Percentiles rank a stretch among this genome's conserved stretches.
These are phyloP conservation scores for Euphydryas editha DNA, from an alignment of 2,888 invertebrate genomes.

Conservation along the genomic window DNA sequence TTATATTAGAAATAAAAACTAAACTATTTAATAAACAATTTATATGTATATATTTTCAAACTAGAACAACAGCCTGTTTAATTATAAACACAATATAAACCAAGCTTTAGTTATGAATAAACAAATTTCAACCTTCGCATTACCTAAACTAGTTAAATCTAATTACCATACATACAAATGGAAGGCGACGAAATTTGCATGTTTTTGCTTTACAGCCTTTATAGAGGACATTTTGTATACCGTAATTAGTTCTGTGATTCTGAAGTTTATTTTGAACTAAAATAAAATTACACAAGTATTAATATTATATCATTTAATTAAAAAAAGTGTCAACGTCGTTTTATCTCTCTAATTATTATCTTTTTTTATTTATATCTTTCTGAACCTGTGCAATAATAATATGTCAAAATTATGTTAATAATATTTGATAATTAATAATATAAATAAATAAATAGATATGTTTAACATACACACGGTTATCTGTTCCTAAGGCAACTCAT, in stretches of 20 bases:
- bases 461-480: too few relatives aligned
- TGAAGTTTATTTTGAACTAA: neutral
- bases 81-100: neutral
- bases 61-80: neutral
- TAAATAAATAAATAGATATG: too few relatives aligned
- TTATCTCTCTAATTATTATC: neutral
- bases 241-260: constrained; percentile 4
- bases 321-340: neutral
- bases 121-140: constrained; percentile 7
- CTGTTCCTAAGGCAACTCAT: too few relatives aligned
- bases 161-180: constrained; percentile 11
- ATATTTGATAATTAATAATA: too few relatives aligned
- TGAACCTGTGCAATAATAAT: too few relatives aligned
- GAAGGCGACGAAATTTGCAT: constrained; percentile 9
- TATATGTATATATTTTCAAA: neutral
- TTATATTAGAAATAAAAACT: too few relatives aligned
- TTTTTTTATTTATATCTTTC: neutral
- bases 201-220: neutral
- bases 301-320: neutral
- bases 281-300: neutral
- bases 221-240: neutral
- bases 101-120: constrained; percentile 8
- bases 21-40: neutral
- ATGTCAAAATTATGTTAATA: too few relatives aligned
- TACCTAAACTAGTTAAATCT: constrained; percentile 10